Conservation (phyloP, 2,797 vertebrate genomes). For the Bradypodion pumilum region DNA sequence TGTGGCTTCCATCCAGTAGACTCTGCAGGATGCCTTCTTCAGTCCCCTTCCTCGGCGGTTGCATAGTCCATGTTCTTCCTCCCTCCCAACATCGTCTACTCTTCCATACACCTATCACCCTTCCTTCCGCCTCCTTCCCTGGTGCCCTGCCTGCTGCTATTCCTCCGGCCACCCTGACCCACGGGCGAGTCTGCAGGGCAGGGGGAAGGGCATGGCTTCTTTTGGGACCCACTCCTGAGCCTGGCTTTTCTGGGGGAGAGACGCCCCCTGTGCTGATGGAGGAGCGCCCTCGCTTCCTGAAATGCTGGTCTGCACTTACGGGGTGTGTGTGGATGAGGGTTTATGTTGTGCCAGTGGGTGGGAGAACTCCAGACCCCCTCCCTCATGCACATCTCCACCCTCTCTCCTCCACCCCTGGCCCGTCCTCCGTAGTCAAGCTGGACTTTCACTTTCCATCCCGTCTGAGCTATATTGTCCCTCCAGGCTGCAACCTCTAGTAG, state of each 20-base stretch:
- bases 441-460: too few relatives aligned
- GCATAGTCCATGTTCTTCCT: too few relatives aligned
- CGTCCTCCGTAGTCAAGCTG: background rate
- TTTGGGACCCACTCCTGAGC: background rate
- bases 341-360: too few relatives aligned
- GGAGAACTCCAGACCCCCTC: background rate
- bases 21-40: too few relatives aligned
- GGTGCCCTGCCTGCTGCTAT: background rate
- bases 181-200: background rate
- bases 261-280: too few relatives aligned
- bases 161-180: background rate
- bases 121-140: background rate
- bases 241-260: too few relatives aligned
- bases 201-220: background rate
- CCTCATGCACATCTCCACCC: fast-evolving
- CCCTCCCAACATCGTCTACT: too few relatives aligned
- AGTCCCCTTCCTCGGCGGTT: too few relatives aligned
- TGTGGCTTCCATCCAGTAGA: too few relatives aligned
- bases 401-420: background rate
- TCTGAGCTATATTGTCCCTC: background rate
- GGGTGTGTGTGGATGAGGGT: background rate
- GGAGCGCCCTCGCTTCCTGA: too few relatives aligned
- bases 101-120: too few relatives aligned
- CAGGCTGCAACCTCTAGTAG: too few relatives aligned
- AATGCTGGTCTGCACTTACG: background rate